A percentile compares a stretch with the other conserved stretches of the same genome.
phyloP scores from a whole-genome alignment of 2,797 vertebrate species.

The Leptoclinus maculatus region DNA sequence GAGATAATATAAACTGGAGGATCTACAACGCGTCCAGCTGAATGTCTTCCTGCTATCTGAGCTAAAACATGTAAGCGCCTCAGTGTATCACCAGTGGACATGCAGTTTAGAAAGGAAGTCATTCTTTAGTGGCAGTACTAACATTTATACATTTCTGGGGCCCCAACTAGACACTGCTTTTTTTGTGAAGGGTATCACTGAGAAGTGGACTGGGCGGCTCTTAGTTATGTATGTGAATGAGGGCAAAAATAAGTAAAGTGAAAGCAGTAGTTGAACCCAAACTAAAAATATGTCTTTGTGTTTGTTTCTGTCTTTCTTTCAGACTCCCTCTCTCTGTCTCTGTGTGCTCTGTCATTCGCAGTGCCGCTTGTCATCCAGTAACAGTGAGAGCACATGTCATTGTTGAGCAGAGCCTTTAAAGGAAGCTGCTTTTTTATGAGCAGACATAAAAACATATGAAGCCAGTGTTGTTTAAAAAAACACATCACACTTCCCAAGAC shows the following conservation, averaged over 20 bases:
- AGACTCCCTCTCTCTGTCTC: constrained; percentile 5
- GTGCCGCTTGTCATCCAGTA: constrained; percentile 47
- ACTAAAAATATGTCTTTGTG: background rate
- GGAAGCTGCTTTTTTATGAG: constrained; percentile 62
- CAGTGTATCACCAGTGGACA: no score
- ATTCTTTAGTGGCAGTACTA: background rate
- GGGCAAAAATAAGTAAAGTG: background rate
- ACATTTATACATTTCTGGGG: background rate
- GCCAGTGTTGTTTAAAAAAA: constrained; percentile 65
- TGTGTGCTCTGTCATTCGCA: constrained; percentile 38
- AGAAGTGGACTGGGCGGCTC: background rate
- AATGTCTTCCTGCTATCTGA: background rate
- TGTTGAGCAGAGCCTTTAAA: constrained; percentile 58
- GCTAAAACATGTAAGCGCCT: background rate
- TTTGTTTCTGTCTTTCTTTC: background rate
- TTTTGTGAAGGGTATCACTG: background rate
- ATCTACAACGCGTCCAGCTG: background rate
- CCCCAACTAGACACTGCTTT: no score
- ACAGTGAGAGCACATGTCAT: constrained; percentile 47
- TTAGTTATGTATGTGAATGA: background rate
- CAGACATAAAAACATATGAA: constrained; percentile 70
- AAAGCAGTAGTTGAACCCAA: constrained; percentile 10
- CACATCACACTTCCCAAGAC: constrained; percentile 65
- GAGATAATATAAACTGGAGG: constrained; percentile 3
- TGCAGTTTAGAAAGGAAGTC: background rate